These are phyloP conservation scores for Aplocera efformata DNA, from an alignment of 2,888 invertebrate genomes.

Conservation along the genomic window DNA sequence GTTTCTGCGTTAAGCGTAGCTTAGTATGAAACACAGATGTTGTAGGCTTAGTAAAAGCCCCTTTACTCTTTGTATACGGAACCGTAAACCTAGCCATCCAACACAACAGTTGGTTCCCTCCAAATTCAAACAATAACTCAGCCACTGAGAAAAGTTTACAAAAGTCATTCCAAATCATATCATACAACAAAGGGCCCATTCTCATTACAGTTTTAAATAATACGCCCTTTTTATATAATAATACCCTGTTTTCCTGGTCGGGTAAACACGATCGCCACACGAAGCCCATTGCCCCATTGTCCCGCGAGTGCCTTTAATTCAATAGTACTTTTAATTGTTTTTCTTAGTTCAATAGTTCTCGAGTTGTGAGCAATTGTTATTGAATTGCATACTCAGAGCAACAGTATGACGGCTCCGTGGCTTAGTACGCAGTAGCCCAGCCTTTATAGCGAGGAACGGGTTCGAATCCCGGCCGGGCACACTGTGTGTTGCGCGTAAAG, in stretches of 20 bases:
- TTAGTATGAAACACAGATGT: no score
- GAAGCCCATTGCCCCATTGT: conserved; percentile 24
- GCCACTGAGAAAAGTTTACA: background rate
- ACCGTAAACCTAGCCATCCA: no score
- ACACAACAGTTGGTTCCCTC: background rate
- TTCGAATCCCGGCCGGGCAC: no score
- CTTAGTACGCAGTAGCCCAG: no score
- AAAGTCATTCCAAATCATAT: conserved; percentile 9
- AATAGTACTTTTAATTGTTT: conserved; percentile 26
- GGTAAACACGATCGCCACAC: conserved; percentile 22
- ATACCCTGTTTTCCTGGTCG: conserved; percentile 7
- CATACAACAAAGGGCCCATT: background rate
- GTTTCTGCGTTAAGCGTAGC: no score
- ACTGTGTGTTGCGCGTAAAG: no score
- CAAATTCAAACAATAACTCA: background rate
- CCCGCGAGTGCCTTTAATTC: conserved; percentile 9
- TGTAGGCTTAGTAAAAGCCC: no score
- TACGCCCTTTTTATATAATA: conserved; percentile 7
- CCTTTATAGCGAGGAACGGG: no score
- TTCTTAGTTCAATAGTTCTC: conserved; percentile 20
- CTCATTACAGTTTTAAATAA: background rate
- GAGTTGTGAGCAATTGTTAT: conserved; percentile 13
- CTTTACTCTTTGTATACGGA: no score
- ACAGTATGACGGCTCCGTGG: no score
- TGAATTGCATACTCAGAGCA: conserved; percentile 11